Percentiles rank a stretch among this genome's conserved stretches.
These are phyloP conservation scores for Drosophila engyochracea DNA, from an alignment of 2,888 invertebrate genomes.

Conservation along the genomic window DNA sequence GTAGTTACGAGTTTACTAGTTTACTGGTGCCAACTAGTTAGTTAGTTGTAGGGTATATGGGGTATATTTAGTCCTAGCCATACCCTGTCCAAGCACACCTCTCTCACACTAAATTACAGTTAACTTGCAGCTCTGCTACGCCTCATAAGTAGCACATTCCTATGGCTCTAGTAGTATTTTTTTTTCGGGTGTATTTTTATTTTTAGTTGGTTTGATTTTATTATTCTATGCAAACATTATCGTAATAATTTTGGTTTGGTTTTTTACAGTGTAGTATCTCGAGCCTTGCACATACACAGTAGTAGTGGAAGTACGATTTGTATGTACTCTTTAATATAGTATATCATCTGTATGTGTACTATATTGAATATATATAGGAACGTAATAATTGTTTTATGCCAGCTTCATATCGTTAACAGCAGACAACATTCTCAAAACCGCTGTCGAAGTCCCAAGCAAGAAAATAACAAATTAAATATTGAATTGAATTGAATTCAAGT, in stretches of 20 bases:
- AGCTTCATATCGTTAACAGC: conserved; percentile 16
- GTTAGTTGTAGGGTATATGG: neutral
- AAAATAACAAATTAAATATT: neutral
- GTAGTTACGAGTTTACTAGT: conserved; percentile 33
- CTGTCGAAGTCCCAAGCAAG: neutral
- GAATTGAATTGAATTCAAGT: neutral
- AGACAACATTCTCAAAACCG: conserved; percentile 6
- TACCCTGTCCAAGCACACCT: neutral
- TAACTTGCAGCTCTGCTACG: conserved; percentile 68
- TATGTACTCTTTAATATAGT: conserved; percentile 52
- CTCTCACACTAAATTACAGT: conserved; percentile 51
- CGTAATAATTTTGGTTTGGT: conserved; percentile 28
- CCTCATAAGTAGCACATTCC: conserved; percentile 43
- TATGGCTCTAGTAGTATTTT: conserved; percentile 23
- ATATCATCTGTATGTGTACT: conserved; percentile 35
- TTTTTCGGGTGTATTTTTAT: neutral
- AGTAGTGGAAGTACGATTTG: conserved; percentile 52
- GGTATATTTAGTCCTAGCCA: neutral
- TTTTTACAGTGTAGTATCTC: conserved; percentile 49
- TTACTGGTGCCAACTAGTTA: conserved; percentile 33
- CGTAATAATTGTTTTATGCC: conserved; percentile 76
- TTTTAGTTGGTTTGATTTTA: conserved; percentile 2
- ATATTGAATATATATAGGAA: conserved; percentile 78
- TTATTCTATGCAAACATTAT: conserved; percentile 21
- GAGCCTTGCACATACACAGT: conserved; percentile 44